These are phyloP conservation scores for Scomberomorus guttatus DNA, from an alignment of 2,797 vertebrate species.

Conservation along the genomic window DNA sequence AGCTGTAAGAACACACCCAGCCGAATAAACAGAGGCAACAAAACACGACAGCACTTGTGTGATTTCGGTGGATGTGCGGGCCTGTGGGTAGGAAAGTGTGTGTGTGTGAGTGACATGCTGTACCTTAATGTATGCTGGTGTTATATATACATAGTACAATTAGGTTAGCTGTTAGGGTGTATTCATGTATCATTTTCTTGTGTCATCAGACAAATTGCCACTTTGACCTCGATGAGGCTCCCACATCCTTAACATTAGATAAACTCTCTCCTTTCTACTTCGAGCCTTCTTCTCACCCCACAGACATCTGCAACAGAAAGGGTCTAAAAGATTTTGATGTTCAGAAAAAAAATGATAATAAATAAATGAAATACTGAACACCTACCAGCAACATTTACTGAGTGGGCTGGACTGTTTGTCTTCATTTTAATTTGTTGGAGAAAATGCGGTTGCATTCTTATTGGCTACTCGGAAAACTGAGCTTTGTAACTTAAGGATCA, in stretches of 20 bases:
- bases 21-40: constrained; percentile 74
- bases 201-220: constrained; percentile 33
- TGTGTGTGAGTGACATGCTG: constrained; percentile 1
- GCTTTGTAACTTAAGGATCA: neutral
- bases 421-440: neutral
- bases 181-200: constrained; percentile 39
- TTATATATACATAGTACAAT: constrained; percentile 3
- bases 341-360: neutral
- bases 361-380: neutral
- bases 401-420: neutral
- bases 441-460: neutral
- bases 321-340: neutral
- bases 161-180: constrained; percentile 23
- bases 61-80: constrained; percentile 51
- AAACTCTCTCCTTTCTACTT: constrained; percentile 4
- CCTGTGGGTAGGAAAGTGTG: constrained; percentile 39
- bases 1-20: constrained; percentile 76
- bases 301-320: neutral
- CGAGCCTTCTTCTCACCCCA: neutral
- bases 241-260: constrained; percentile 6
- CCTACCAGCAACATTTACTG: neutral
- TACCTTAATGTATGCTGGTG: constrained; percentile 26
- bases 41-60: constrained; percentile 67
- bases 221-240: constrained; percentile 1
- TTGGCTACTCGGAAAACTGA: neutral